Percentiles rank a stretch among this genome's conserved stretches.
Evolutionary conservation across 2,888 invertebrate species (phyloP).

Genomic region (Teleogryllus oceanicus): DNA sequence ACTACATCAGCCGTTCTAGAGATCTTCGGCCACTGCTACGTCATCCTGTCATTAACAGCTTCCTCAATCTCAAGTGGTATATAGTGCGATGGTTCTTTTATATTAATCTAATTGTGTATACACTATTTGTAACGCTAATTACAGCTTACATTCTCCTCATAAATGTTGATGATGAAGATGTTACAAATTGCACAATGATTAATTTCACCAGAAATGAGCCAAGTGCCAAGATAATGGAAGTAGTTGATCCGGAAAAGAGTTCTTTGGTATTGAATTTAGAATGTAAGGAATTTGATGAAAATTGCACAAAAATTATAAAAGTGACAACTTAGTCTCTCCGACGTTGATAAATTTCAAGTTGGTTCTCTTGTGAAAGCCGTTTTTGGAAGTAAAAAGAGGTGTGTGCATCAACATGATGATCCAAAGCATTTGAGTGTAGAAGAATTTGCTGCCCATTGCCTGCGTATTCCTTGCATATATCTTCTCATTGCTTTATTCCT

Average conservation of each 20-base stretch:
- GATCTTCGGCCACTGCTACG: slow-evolving; percentile 66
- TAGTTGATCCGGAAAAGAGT: not conserved
- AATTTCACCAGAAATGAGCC: not conserved
- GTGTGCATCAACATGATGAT: not conserved
- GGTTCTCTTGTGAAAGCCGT: not conserved
- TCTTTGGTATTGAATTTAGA: not conserved
- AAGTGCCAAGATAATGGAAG: not conserved
- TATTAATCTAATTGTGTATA: slow-evolving; percentile 65
- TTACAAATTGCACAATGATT: not conserved
- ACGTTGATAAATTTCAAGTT: not conserved
- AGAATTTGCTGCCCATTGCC: not conserved
- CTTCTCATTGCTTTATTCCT: slow-evolving; percentile 59
- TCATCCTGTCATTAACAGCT: slow-evolving; percentile 76
- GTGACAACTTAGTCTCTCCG: not conserved
- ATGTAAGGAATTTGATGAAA: not conserved
- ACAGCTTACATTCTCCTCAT: slow-evolving; percentile 58
- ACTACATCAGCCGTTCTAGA: slow-evolving; percentile 65
- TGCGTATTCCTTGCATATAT: slow-evolving; percentile 12
- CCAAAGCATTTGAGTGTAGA: not conserved
- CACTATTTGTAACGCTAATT: slow-evolving; percentile 64
- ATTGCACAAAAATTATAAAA: not conserved
- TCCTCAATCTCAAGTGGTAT: slow-evolving; percentile 77
- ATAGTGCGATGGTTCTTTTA: slow-evolving; percentile 49
- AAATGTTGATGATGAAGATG: not conserved
- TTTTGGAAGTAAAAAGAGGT: not conserved